These are phyloP conservation scores for Diplazon laetatorius DNA, from an alignment of 2,888 invertebrate genomes.

Conservation along the genomic window DNA sequence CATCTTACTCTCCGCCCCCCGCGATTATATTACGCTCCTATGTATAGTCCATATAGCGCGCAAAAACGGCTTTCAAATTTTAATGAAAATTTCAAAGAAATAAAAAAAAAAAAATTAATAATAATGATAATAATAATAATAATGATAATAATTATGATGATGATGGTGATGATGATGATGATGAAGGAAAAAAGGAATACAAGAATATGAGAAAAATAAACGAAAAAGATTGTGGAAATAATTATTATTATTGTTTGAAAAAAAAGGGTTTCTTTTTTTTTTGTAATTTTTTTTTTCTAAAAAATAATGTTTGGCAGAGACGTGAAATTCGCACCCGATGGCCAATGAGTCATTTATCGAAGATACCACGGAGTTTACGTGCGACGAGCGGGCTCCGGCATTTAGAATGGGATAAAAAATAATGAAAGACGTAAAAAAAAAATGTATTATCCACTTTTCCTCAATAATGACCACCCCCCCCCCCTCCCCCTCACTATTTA, in stretches of 20 bases:
- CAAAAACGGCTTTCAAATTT: conserved; percentile 55
- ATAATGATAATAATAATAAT: not conserved
- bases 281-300: conserved; percentile 10
- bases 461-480: too few relatives aligned
- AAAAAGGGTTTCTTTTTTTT: not conserved
- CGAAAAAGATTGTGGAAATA: too few relatives aligned
- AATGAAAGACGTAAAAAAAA: too few relatives aligned
- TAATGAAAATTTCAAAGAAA: conserved; percentile 18
- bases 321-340: conserved; percentile 32
- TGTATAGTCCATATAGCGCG: conserved; percentile 33
- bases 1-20: conserved; percentile 48
- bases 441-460: conserved; percentile 16
- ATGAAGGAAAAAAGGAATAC: too few relatives aligned
- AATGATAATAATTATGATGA: too few relatives aligned
- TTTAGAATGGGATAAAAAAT: not conserved
- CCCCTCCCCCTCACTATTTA: too few relatives aligned
- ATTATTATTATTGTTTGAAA: conserved; percentile 19
- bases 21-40: conserved; percentile 42
- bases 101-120: not conserved
- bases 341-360: conserved; percentile 10
- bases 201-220: too few relatives aligned
- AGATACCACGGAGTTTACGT: not conserved
- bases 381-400: conserved; percentile 6
- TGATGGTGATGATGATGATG: too few relatives aligned
- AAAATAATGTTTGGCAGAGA: conserved; percentile 7